Evolutionary conservation across 2,888 invertebrate species (phyloP).

Genomic region (Xiphydria camelus): DNA sequence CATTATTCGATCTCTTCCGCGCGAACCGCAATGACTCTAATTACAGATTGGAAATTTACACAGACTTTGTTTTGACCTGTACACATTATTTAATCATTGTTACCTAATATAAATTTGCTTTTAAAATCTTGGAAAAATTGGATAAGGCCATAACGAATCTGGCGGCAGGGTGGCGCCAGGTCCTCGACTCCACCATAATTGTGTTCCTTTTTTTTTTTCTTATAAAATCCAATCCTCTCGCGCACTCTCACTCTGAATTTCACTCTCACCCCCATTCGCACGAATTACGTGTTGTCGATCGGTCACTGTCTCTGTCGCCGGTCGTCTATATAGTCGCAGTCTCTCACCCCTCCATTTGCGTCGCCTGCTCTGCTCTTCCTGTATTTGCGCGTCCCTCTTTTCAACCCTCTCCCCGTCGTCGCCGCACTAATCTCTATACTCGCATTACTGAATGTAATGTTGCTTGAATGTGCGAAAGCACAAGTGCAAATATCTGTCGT

Average conservation of each 20-base stretch:
- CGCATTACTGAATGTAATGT: constrained; percentile 1
- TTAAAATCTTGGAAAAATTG: constrained; percentile 56
- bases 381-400: background rate
- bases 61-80: constrained; percentile 52
- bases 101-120: constrained; percentile 57
- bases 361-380: constrained; percentile 6
- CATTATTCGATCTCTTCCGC: constrained; percentile 36
- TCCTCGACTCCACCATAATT: constrained; percentile 39
- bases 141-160: constrained; percentile 58
- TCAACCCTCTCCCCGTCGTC: background rate
- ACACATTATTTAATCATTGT: constrained; percentile 49
- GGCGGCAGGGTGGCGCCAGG: constrained; percentile 53
- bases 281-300: constrained; percentile 16
- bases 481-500: constrained; percentile 24
- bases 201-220: constrained; percentile 20
- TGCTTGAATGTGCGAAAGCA: constrained; percentile 36
- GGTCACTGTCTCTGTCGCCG: background rate
- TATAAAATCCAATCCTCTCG: constrained; percentile 11
- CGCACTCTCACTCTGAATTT: constrained; percentile 23
- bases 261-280: constrained; percentile 27
- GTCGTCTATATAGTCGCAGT: too few species aligned
- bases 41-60: constrained; percentile 49
- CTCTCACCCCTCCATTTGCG: constrained; percentile 8
- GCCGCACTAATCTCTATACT: too few species aligned
- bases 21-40: constrained; percentile 49